Evolutionary conservation across 2,113 vertebrate species (phyloP), one percentile per base, ranked within the genome.

Genomic region (Myanophis thanlyinensis): DNA sequence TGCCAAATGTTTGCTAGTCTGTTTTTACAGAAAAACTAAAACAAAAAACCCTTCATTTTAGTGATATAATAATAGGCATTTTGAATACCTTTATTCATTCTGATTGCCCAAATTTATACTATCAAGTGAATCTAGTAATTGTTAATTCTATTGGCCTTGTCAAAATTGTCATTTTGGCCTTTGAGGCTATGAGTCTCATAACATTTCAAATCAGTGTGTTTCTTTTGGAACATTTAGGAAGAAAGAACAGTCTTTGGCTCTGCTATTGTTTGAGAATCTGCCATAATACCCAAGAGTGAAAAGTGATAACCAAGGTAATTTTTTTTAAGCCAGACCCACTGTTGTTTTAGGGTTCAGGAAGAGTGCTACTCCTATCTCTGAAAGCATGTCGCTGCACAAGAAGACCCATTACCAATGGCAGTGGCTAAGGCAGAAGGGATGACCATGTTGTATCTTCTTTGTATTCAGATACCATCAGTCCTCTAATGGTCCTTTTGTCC

Each of bases 391-490:
- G 89, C 85, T 91, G 46, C 85, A 91, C 40, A 30, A 86, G 94
- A 89, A 51, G 35, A 94, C 46, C 67, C 93, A 93, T 94, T 90
- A 95, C 94, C 48, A 0, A 0, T 54, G 92, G 54, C 49, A 54
- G 10, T 48, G 25, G 18, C 46, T 48, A 47, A 23, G 46, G 22
- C 22, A 88, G 22, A 46, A 3, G 91, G 91, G 90, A 90, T 95
- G 93, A 40, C 18, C 35, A 44, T 20, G 91, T 93, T 67, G 18
- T 67, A 67, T 85, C 30, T 73, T 93, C 15, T 89, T 85, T 90
- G 2, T 1, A 22, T 95, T 94, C 92, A 95, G 95, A 90, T 80
- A 93, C 87, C 94, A 94, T 92, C 90, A 94, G 93, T 94, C 95
- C 91, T 5, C 88, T 62, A 48, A 94, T 94, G 89, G 47, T 91